Evolutionary conservation across 2,113 vertebrate species (phyloP).

Genomic region (Hemicordylus capensis): DNA sequence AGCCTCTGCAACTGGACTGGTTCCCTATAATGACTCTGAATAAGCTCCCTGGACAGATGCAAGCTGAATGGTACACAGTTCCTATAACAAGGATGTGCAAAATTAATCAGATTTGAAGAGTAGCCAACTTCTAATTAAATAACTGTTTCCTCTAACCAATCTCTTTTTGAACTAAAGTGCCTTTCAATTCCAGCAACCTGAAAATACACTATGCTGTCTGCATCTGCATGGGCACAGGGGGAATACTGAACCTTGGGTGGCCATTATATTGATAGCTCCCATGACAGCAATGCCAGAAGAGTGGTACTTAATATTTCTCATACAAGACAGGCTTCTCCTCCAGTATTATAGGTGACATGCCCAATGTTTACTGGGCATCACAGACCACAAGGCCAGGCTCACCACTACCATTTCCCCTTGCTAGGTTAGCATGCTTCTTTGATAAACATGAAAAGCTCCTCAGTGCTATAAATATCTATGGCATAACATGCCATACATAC

Average conservation of each 20-base stretch:
- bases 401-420: conserved; percentile 66
- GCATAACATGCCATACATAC: conserved; percentile 69
- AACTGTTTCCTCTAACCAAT: neutral
- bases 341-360: conserved; percentile 61
- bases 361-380: conserved; percentile 75
- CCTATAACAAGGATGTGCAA: neutral
- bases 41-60: conserved; percentile 41
- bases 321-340: conserved; percentile 40
- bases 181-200: conserved; percentile 26
- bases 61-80: conserved; percentile 23
- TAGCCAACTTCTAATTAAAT: neutral
- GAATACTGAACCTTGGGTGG: neutral
- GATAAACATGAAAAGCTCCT: conserved; percentile 72
- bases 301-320: conserved; percentile 16
- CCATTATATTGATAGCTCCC: conserved; percentile 20
- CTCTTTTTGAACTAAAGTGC: conserved; percentile 1
- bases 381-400: conserved; percentile 70
- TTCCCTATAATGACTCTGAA: conserved; percentile 41
- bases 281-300: conserved; percentile 18
- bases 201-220: accelerated
- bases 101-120: neutral
- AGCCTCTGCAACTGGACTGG: conserved; percentile 3
- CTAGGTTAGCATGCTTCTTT: conserved; percentile 69
- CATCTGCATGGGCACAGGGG: accelerated
- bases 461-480: conserved; percentile 77